Conservation (phyloP, 30 jellyfish, hydroid and myxozoan species). For the Turritopsis dohrnii region DNA sequence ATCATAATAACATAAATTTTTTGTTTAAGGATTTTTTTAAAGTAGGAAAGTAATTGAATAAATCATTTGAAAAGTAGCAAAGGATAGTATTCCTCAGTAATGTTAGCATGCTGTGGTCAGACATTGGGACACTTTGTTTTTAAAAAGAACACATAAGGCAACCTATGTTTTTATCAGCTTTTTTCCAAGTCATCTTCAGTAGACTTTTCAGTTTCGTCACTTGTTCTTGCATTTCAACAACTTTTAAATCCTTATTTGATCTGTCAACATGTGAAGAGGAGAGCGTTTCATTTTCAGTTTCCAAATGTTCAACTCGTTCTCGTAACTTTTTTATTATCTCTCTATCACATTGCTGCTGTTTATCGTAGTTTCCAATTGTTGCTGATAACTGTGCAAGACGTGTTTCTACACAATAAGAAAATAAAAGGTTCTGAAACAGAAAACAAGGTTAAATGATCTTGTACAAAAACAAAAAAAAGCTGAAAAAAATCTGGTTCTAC, state of each 20-base stretch:
- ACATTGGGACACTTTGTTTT: not conserved
- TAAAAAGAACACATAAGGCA: not conserved
- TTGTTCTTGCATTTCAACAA: slow-evolving; percentile 61
- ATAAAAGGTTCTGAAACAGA: too few relatives aligned
- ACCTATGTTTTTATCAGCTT: slow-evolving; percentile 9
- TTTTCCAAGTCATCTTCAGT: slow-evolving; percentile 46
- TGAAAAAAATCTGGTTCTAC: too few relatives aligned
- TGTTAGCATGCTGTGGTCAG: not conserved
- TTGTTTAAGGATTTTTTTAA: too few relatives aligned
- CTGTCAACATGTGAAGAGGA: slow-evolving; percentile 10
- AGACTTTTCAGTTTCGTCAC: slow-evolving; percentile 52
- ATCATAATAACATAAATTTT: too few relatives aligned
- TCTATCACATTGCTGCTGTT: slow-evolving; percentile 61
- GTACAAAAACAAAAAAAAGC: too few relatives aligned
- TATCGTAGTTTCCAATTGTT: slow-evolving; percentile 73
- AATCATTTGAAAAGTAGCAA: too few relatives aligned
- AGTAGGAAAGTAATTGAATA: too few relatives aligned
- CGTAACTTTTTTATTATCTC: slow-evolving; percentile 49
- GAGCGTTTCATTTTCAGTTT: slow-evolving; percentile 21
- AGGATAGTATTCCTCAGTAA: too few relatives aligned
- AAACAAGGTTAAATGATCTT: too few relatives aligned
- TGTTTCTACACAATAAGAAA: slow-evolving; percentile 33
- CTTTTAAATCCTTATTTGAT: slow-evolving; percentile 34
- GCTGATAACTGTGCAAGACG: slow-evolving; percentile 67
- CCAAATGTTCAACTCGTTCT: slow-evolving; percentile 58